These are phyloP conservation scores for Polydrusus cervinus DNA, from an alignment of 2,888 invertebrate species.

Conservation along the genomic window DNA sequence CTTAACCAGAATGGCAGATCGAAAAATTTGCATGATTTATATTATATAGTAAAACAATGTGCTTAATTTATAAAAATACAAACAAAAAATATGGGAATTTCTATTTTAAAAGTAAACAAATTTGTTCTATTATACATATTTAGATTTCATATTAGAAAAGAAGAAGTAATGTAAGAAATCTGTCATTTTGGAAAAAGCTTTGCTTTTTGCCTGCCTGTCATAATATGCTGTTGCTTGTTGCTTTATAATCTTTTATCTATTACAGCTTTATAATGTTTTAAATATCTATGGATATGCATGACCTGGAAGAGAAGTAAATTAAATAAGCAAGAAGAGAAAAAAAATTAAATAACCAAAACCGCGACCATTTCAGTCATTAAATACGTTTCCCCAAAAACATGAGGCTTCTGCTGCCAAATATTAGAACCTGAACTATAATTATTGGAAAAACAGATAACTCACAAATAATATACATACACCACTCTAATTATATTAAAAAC, in stretches of 20 bases:
- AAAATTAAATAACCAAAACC: too few relatives aligned
- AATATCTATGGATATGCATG: not conserved
- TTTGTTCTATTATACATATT: too few relatives aligned
- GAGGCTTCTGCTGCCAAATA: too few relatives aligned
- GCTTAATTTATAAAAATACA: not conserved
- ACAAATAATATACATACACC: too few relatives aligned
- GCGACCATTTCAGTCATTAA: too few relatives aligned
- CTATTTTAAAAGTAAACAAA: too few relatives aligned
- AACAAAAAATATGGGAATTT: not conserved
- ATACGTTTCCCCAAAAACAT: too few relatives aligned
- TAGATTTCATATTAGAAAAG: not conserved
- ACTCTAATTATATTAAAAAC: too few relatives aligned
- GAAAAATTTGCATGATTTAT: not conserved
- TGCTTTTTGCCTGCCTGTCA: constrained; percentile 30
- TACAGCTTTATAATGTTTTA: not conserved
- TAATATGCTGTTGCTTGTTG: constrained; percentile 30
- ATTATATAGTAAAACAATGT: not conserved
- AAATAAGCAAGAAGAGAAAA: too few relatives aligned
- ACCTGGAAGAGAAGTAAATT: too few relatives aligned
- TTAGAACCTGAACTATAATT: too few relatives aligned
- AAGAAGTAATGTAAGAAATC: not conserved
- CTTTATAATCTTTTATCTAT: not conserved
- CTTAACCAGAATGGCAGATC: constrained; percentile 14
- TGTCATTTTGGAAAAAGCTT: constrained; percentile 15
- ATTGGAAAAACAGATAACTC: too few relatives aligned